Conservation (phyloP, 2,888 invertebrate species). For the Lydus trimaculatus region DNA sequence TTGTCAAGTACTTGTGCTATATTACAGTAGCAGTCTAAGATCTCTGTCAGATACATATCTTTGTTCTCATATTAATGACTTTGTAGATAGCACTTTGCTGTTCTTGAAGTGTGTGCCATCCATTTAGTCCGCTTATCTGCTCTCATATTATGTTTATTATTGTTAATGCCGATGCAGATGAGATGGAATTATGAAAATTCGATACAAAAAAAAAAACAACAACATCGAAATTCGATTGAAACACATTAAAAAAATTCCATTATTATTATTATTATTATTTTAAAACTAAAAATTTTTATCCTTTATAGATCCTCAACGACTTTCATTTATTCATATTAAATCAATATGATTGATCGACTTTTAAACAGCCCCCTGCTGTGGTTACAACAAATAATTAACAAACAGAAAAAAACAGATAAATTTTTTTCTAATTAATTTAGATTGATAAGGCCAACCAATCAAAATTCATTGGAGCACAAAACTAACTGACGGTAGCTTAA, state of each 20-base stretch:
- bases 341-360: slow-evolving; percentile 4
- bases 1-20: slow-evolving; percentile 46
- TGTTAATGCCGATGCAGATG: slow-evolving; percentile 33
- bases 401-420: not conserved
- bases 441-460: not conserved
- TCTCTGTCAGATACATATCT: slow-evolving; percentile 48
- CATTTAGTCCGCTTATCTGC: slow-evolving; percentile 39
- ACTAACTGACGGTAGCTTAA: slow-evolving; percentile 1
- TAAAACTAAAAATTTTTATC: not conserved
- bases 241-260: not conserved
- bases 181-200: slow-evolving; percentile 8
- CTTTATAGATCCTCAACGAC: not conserved
- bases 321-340: not conserved
- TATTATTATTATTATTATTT: no score
- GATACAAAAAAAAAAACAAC: not conserved
- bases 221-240: not conserved
- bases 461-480: not conserved
- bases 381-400: not conserved
- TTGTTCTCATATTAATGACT: slow-evolving; percentile 51
- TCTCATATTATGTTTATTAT: slow-evolving; percentile 38
- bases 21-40: slow-evolving; percentile 46
- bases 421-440: slow-evolving; percentile 6
- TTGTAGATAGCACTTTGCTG: slow-evolving; percentile 47
- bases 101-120: slow-evolving; percentile 41
- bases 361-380: slow-evolving; percentile 3